Percentiles rank a stretch among this genome's conserved stretches.
Conservation (phyloP, 2,797 vertebrate genomes). For the Gymnoscopelus braueri region DNA sequence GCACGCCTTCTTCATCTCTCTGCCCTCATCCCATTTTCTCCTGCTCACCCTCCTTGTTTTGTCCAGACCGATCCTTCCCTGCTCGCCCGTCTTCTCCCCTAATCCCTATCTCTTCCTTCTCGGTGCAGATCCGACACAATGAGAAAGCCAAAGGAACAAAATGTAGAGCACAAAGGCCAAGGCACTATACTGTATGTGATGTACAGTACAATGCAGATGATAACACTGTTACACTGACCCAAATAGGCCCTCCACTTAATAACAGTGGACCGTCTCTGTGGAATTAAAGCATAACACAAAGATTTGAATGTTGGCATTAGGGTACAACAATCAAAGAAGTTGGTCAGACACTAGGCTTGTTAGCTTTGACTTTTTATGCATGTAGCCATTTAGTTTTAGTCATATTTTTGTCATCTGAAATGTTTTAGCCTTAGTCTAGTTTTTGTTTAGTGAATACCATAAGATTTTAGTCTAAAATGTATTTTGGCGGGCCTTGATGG, state of each 20-base stretch:
- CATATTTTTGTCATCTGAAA: too few relatives aligned
- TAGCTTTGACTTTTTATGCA: constrained; percentile 1
- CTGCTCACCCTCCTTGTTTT: constrained; percentile 18
- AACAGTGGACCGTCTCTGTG: background rate
- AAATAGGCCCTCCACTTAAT: constrained; percentile 2
- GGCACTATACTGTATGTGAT: constrained; percentile 35
- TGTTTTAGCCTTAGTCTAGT: too few relatives aligned
- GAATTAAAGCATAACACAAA: background rate
- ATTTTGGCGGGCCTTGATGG: too few relatives aligned
- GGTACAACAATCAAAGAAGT: background rate
- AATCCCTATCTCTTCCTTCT: constrained; percentile 13
- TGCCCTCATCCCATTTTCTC: background rate
- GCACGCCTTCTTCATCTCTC: constrained; percentile 1
- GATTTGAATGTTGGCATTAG: constrained; percentile 18
- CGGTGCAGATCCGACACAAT: constrained; percentile 33
- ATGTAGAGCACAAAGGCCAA: constrained; percentile 16
- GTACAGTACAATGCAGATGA: constrained; percentile 17
- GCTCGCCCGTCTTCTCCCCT: background rate
- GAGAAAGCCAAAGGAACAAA: constrained; percentile 14
- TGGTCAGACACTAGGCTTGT: background rate
- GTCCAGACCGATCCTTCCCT: background rate
- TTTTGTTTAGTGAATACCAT: too few relatives aligned
- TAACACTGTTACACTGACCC: constrained; percentile 33
- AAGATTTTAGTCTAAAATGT: too few relatives aligned
- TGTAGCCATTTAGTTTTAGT: too few relatives aligned